Evolutionary conservation across 2,797 vertebrate species (phyloP), one percentile per base, ranked within the genome.

Genomic region (Potorous gilbertii): DNA sequence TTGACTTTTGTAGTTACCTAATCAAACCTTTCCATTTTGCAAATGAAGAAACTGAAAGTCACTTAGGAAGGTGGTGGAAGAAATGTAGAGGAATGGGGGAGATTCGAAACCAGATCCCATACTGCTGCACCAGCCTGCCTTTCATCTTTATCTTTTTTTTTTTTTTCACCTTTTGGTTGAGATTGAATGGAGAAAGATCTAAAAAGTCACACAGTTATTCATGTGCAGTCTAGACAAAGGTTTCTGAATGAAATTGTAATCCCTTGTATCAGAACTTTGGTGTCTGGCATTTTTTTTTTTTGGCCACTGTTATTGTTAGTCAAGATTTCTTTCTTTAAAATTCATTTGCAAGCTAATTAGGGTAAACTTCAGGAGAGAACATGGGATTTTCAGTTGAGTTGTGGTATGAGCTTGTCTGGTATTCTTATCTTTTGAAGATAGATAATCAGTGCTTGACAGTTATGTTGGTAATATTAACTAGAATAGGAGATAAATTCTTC

Each of bases 201-300:
- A 28, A 93, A 96, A 94, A 52, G 0, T 46, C 46, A 40, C 9
- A 5, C 8, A 46, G 89, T 66, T 95, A 54, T 28, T 90, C 74
- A 18, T 56, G 46, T 94, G 91, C 93, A 12, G 0, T 50, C 40
- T n/a, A 24, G 93, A 62, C 91, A 66, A 93, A 55, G 27, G 16
- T 93, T 92, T 97, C 40, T 91, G 92, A 94, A 94, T 95, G n/a
- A 91, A 93, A 55, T 50, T 92, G 55, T 31, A 59, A 54, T 54
- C 11, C n/a, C 28, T 89, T 93, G 52, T 95, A 31, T 56, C 56
- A 81, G 50, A 27, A 40, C 46, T 59, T 31, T 31, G 31, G 55
- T 93, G 91, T 54, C 21, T 91, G 89, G 6, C n/a, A 52, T 52
- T 95, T 66, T 96, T 34, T 91, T 93, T 93, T 46, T 90, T 93